A percentile compares a stretch with the other conserved stretches of the same genome.
Evolutionary conservation across 2,888 invertebrate species (phyloP).

Genomic region (Xestobium rufovillosum): DNA sequence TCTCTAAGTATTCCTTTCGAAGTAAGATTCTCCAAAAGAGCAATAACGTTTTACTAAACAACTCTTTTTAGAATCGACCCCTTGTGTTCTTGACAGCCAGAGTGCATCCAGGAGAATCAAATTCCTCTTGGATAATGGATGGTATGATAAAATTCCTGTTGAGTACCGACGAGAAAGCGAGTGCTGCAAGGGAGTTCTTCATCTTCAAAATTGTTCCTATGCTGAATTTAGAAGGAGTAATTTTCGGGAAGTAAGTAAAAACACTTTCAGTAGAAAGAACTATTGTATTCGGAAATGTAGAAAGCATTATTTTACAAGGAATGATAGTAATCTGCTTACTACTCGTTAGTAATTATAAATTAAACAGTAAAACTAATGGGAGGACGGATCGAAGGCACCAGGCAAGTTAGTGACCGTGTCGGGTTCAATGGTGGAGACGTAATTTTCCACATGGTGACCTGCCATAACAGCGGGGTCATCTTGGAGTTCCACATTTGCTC

Average conservation of each 20-base stretch:
- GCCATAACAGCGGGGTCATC: constrained; percentile 51
- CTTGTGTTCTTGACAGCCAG: constrained; percentile 68
- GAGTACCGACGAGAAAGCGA: constrained; percentile 49
- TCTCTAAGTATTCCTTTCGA: constrained; percentile 41
- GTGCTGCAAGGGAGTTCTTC: constrained; percentile 54
- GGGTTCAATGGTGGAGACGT: constrained; percentile 52
- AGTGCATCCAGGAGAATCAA: constrained; percentile 85
- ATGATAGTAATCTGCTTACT: too few relatives aligned
- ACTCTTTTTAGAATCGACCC: constrained; percentile 50
- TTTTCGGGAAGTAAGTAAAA: constrained; percentile 73
- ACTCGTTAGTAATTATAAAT: too few relatives aligned
- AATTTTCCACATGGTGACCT: constrained; percentile 44
- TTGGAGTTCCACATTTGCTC: constrained; percentile 44
- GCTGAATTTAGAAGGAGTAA: constrained; percentile 83
- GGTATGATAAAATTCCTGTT: constrained; percentile 64
- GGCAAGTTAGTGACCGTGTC: constrained; percentile 45
- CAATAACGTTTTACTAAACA: constrained; percentile 3
- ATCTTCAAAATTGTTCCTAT: constrained; percentile 84
- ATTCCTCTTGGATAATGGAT: constrained; percentile 84
- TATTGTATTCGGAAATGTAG: too few relatives aligned
- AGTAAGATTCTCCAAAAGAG: too few relatives aligned
- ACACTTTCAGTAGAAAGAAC: too few relatives aligned
- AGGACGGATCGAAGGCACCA: constrained; percentile 27
- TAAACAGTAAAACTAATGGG: background rate
- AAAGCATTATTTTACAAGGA: background rate